phyloP scores from a whole-genome alignment of 2,888 invertebrate genomes.

The Apeira syringaria region DNA sequence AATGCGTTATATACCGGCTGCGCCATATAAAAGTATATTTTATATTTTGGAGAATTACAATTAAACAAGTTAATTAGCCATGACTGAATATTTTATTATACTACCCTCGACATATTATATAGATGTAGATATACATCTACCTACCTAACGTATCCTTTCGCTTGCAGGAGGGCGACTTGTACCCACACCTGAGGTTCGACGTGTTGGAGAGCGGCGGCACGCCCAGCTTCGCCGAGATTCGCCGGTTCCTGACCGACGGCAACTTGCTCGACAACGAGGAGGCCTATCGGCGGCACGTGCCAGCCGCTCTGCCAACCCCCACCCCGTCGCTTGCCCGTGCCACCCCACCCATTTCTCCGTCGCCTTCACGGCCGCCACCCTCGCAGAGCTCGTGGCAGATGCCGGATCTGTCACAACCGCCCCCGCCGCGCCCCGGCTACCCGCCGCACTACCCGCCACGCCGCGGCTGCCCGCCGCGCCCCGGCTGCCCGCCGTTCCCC shows the following conservation, averaged over 20 bases:
- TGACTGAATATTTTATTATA: too few species aligned
- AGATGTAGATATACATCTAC: too few species aligned
- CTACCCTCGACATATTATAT: too few species aligned
- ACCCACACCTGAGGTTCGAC: conserved; percentile 79
- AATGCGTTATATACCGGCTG: too few species aligned
- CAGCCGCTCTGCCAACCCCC: conserved; percentile 35
- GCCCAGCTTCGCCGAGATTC: conserved; percentile 67
- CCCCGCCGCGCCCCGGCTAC: too few species aligned
- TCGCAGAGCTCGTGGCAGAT: too few species aligned
- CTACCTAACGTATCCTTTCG: conserved; percentile 28
- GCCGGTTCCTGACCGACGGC: conserved; percentile 66
- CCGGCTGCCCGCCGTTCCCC: too few species aligned
- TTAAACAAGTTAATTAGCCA: too few species aligned
- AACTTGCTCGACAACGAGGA: conserved; percentile 68
- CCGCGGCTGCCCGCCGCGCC: neutral
- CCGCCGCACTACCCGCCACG: neutral
- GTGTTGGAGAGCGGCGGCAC: conserved; percentile 78
- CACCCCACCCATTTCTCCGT: neutral
- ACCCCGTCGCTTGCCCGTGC: conserved; percentile 19
- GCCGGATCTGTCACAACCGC: too few species aligned
- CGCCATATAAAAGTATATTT: too few species aligned
- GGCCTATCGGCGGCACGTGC: conserved; percentile 67
- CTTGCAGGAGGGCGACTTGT: conserved; percentile 66
- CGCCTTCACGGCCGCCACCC: neutral
- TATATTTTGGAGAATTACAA: too few species aligned